Evolutionary conservation across 2,888 invertebrate genomes (phyloP), one percentile per base, ranked within the genome.

Genomic region (Baccha elongata): DNA sequence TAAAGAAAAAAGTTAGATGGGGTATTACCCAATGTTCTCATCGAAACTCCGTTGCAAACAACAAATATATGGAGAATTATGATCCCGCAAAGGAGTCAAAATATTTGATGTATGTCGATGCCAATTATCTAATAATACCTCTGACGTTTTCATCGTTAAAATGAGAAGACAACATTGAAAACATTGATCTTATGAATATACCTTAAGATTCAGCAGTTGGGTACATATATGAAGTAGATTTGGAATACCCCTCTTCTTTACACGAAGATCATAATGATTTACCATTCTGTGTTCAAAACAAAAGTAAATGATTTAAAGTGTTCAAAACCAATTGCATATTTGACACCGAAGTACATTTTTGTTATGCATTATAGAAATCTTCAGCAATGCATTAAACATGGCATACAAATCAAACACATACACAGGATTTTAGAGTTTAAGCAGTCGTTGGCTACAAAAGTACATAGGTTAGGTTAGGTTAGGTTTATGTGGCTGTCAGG

Each of bases 31-130:
- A 52, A 19, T 29, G 29, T 10, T 53, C 21, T 0, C 17, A 42
- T 42, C 42, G 42, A 2, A 5, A 26, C 1, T n/a, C n/a, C n/a
- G n/a, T n/a, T n/a, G n/a, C n/a, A n/a, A n/a, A n/a, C n/a, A n/a
- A n/a, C n/a, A n/a, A 17, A 21, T 19, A 10, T 21, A 64, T 17
- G 6, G 46, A 6, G 35, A 15, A 6, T 21, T 64, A 35, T 13
- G 23, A 21, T 64, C 11, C 19, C 4, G 10, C 15, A 3, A 2
- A 62, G n/a, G 15, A 32, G 7, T 40, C 44, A 3, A 86, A 84
- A 11, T 89, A 85, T 75, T 32, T 90, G 11, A 75, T 85, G 15
- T 89, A 88, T 68, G 84, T 87, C 4, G 89, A 89, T 85, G 86
- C 5, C 85, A 88, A 48, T 5, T n/a, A n/a, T n/a, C n/a, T n/a